These are phyloP conservation scores for Etheostoma perlongum DNA, from an alignment of 2,797 vertebrate genomes.

Conservation along the genomic window DNA sequence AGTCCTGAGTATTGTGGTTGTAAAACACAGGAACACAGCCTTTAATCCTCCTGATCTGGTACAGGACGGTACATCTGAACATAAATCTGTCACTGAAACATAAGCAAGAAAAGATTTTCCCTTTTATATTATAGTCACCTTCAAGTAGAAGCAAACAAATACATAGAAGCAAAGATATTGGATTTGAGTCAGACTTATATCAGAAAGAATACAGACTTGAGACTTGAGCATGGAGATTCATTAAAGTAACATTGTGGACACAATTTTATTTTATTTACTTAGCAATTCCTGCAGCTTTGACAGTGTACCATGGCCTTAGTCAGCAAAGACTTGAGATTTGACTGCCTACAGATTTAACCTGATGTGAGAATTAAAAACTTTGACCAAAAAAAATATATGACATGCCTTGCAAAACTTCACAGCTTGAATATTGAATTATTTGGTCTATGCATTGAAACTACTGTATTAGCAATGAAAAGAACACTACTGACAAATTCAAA, in stretches of 20 bases:
- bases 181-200: not conserved
- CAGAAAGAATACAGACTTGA: not conserved
- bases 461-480: not conserved
- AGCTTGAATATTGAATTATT: not conserved
- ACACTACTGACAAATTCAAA: not conserved
- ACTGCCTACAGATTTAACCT: not conserved
- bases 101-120: not conserved
- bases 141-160: not conserved
- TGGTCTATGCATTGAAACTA: not conserved
- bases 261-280: no score
- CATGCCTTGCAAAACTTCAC: not conserved
- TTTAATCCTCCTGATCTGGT: conserved; percentile 53
- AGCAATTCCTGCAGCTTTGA: not conserved
- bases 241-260: not conserved
- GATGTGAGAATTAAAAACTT: not conserved
- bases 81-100: conserved; percentile 3
- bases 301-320: no score
- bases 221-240: not conserved
- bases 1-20: conserved; percentile 20
- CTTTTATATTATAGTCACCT: not conserved
- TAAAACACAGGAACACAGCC: conserved; percentile 35
- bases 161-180: not conserved
- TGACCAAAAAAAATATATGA: not conserved
- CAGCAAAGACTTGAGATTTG: not conserved
- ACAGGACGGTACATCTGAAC: conserved; percentile 13